Evolutionary conservation across 35 echinoderm and acorn worm genomes (phyloP).

Genomic region (Apostichopus californicus): DNA sequence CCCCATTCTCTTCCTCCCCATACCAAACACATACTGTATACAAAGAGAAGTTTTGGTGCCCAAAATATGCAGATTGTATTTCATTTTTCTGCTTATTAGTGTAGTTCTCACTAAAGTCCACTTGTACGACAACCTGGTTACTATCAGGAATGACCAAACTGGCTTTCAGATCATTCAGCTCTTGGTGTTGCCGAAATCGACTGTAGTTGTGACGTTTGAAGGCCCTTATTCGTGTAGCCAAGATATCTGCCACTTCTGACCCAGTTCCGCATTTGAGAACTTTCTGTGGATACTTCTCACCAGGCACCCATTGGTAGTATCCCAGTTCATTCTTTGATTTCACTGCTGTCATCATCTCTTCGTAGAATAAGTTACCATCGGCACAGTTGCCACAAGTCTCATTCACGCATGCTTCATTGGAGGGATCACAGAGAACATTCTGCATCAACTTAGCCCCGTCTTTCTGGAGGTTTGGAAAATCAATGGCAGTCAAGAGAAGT

Average conservation of each 20-base stretch:
- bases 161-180: not conserved
- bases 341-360: not conserved
- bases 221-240: not conserved
- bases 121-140: not conserved
- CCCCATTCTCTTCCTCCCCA: slow-evolving; percentile 15
- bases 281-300: not conserved
- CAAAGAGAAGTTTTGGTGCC: not conserved
- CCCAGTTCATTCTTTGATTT: not conserved
- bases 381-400: not conserved
- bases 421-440: slow-evolving; percentile 5
- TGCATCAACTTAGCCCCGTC: slow-evolving; percentile 1
- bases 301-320: not conserved
- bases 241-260: slow-evolving; percentile 11
- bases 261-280: not conserved
- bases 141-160: not conserved
- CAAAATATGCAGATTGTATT: not conserved
- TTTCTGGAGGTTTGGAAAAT: not conserved
- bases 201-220: not conserved
- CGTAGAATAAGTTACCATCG: not conserved
- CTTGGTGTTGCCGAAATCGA: not conserved
- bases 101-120: not conserved
- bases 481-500: not conserved
- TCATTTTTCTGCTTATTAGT: not conserved
- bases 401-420: slow-evolving; percentile 9
- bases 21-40: not conserved